phyloP scores from a whole-genome alignment of 2,888 invertebrate species.

The Peribatodes rhomboidaria region DNA sequence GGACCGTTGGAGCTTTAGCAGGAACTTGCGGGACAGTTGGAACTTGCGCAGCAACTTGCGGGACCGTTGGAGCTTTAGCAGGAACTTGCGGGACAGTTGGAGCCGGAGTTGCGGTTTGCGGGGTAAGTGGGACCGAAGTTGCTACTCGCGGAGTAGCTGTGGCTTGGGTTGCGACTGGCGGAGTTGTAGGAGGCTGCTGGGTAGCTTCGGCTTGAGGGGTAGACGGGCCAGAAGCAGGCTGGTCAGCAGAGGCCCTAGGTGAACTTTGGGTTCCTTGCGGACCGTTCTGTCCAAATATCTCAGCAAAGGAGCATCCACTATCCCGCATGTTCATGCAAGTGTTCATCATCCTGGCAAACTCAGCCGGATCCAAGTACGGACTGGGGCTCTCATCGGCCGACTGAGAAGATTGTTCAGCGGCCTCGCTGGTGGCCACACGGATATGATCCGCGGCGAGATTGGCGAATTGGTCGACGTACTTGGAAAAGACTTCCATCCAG shows the following conservation, averaged over 20 bases:
- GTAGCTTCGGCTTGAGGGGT: not conserved
- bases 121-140: not conserved
- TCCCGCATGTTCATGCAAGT: conserved; percentile 7
- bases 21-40: not conserved
- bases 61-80: not conserved
- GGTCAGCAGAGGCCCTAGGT: conserved; percentile 26
- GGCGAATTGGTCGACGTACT: conserved; percentile 85
- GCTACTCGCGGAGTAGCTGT: not conserved
- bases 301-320: not conserved
- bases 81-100: conserved; percentile 5
- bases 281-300: not conserved
- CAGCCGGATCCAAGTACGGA: not conserved
- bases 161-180: not conserved
- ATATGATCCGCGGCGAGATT: conserved; percentile 79
- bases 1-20: not conserved
- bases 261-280: conserved; percentile 3
- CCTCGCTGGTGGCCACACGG: conserved; percentile 40
- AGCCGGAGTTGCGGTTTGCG: not conserved
- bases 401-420: not conserved
- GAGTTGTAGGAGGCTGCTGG: not conserved
- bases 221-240: conserved; percentile 1
- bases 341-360: conserved; percentile 14
- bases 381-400: not conserved
- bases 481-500: conserved; percentile 82
- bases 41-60: not conserved